These are phyloP conservation scores for Carabus problematicus DNA, from an alignment of 2,888 invertebrate species.

Conservation along the genomic window DNA sequence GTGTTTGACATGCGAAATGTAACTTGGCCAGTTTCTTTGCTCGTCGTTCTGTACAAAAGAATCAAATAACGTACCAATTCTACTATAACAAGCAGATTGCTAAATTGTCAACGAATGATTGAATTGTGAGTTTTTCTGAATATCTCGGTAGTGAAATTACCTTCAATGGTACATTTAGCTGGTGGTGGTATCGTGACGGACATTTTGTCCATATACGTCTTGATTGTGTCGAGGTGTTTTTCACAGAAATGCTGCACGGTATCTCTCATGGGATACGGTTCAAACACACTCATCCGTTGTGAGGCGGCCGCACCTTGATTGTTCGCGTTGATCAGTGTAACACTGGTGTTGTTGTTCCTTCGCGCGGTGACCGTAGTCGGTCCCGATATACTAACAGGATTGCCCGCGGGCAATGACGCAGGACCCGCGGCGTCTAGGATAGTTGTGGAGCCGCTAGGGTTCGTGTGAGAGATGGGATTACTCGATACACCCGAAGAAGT, in stretches of 20 bases:
- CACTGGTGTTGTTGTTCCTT: constrained; percentile 75
- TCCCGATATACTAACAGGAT: constrained; percentile 64
- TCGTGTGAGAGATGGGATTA: constrained; percentile 55
- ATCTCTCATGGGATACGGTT: constrained; percentile 90
- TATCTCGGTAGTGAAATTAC: constrained; percentile 65
- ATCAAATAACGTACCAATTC: neutral
- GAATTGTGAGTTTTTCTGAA: neutral
- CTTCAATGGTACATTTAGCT: constrained; percentile 92
- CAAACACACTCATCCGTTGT: constrained; percentile 81
- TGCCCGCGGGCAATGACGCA: constrained; percentile 45
- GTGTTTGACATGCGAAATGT: constrained; percentile 88
- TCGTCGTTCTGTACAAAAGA: constrained; percentile 68
- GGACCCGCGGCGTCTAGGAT: neutral
- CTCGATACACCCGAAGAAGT: constrained; percentile 50
- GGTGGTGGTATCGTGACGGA: constrained; percentile 87
- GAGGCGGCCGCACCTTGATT: constrained; percentile 54
- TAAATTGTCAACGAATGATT: neutral
- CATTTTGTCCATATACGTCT: constrained; percentile 88
- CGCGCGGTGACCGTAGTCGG: constrained; percentile 70
- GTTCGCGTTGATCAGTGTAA: constrained; percentile 73
- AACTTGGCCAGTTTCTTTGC: constrained; percentile 87
- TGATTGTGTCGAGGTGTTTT: constrained; percentile 91
- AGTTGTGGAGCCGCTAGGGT: constrained; percentile 52
- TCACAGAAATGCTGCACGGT: constrained; percentile 96
- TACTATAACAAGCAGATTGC: too few species aligned